phyloP scores from a whole-genome alignment of 2,113 vertebrate species.

The Tonatia bakeri region DNA sequence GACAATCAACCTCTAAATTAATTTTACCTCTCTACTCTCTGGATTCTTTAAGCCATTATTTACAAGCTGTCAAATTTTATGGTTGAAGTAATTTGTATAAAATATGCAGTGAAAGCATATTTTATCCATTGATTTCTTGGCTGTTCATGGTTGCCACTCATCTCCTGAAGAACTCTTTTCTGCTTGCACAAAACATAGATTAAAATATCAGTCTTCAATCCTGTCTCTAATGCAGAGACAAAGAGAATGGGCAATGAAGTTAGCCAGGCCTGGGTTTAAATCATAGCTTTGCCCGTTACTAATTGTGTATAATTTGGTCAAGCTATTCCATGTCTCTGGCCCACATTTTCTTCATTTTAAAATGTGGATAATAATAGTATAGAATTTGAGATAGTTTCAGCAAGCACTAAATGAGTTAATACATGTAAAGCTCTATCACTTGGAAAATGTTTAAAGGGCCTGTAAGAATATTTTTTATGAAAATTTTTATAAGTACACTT shows the following conservation, averaged over 20 bases:
- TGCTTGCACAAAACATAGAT: background rate
- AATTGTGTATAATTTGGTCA: background rate
- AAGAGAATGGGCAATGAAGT: background rate
- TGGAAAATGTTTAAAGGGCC: background rate
- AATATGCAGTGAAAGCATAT: background rate
- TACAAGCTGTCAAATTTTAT: constrained; percentile 52
- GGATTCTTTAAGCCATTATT: constrained; percentile 34
- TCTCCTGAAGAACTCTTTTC: background rate
- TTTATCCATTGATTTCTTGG: constrained; percentile 7
- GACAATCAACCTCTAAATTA: constrained; percentile 7
- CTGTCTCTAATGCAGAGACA: background rate
- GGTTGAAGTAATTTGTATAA: constrained; percentile 27
- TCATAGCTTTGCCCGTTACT: background rate
- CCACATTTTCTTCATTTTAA: background rate
- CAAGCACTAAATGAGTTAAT: background rate
- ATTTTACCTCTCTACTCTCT: constrained; percentile 27
- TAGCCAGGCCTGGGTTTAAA: background rate
- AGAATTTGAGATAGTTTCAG: background rate
- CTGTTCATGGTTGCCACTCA: background rate
- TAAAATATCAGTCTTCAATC: background rate
- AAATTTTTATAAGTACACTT: background rate
- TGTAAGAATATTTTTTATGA: background rate
- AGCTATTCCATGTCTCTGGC: background rate
- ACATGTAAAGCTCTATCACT: background rate
- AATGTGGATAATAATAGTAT: background rate